A percentile compares a stretch with the other conserved stretches of the same genome.
phyloP scores from a whole-genome alignment of 2,797 vertebrate genomes.

The Telmatherina bonti region DNA sequence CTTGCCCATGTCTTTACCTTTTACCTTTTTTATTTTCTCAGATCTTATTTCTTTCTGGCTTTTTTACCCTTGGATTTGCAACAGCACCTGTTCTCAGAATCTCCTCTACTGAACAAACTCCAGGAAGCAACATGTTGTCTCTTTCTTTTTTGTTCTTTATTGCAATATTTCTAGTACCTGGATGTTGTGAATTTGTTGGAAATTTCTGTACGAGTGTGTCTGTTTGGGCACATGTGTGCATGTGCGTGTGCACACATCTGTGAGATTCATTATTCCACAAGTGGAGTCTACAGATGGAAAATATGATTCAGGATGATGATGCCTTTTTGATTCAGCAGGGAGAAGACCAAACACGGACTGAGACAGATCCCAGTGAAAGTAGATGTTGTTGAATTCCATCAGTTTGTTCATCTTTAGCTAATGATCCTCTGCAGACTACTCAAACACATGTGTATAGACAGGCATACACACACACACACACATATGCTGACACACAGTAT shows the following conservation, averaged over 20 bases:
- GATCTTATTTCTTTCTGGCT: slow-evolving; percentile 43
- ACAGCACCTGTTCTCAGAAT: slow-evolving; percentile 61
- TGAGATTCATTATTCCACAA: slow-evolving; percentile 74
- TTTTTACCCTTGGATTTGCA: slow-evolving; percentile 32
- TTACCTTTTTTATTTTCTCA: slow-evolving; percentile 47
- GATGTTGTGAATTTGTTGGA: slow-evolving; percentile 32
- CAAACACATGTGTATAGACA: slow-evolving; percentile 16
- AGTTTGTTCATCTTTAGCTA: slow-evolving; percentile 45
- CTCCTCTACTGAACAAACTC: slow-evolving; percentile 25
- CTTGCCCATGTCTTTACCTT: slow-evolving; percentile 41
- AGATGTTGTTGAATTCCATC: slow-evolving; percentile 60
- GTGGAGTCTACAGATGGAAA: slow-evolving; percentile 77
- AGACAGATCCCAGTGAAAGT: slow-evolving; percentile 43
- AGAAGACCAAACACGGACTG: slow-evolving; percentile 51
- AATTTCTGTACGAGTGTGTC: slow-evolving; percentile 39
- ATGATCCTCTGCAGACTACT: slow-evolving; percentile 20
- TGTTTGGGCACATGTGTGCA: slow-evolving; percentile 49
- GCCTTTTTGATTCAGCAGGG: slow-evolving; percentile 74
- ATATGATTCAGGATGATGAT: slow-evolving; percentile 76
- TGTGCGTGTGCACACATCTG: slow-evolving; percentile 69
- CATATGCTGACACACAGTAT: neutral
- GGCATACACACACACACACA: slow-evolving; percentile 16
- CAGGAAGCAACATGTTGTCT: slow-evolving; percentile 51
- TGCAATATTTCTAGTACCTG: slow-evolving; percentile 53
- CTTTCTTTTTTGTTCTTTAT: slow-evolving; percentile 33